Conservation (phyloP, 2,113 vertebrate species). For the Columba janthina region DNA sequence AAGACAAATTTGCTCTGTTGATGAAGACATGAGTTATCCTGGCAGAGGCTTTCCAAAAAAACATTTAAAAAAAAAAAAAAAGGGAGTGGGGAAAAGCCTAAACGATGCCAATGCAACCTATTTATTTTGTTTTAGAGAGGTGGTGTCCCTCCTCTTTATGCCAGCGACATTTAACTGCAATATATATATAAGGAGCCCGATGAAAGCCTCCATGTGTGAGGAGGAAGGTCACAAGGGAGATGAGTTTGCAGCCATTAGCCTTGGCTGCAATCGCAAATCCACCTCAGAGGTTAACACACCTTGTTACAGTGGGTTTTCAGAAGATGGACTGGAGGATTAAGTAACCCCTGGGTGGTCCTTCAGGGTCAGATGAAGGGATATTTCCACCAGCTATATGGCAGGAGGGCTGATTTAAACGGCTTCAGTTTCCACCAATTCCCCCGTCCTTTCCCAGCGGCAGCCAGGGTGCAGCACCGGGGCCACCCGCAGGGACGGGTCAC, state of each 20-base stretch:
- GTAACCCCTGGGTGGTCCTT: conserved; percentile 38
- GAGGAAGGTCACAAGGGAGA: conserved; percentile 26
- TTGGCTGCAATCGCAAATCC: not conserved
- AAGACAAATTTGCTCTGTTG: conserved; percentile 64
- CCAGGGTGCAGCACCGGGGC: not conserved
- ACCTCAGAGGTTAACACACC: conserved; percentile 25
- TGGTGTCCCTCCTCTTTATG: conserved; percentile 11
- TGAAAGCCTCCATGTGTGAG: conserved; percentile 33
- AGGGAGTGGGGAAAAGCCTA: conserved; percentile 43
- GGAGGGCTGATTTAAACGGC: not conserved
- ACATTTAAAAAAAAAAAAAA: not conserved
- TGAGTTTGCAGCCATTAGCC: not conserved
- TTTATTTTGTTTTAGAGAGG: conserved; percentile 38
- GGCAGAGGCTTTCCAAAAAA: conserved; percentile 55
- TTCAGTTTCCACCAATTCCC: not conserved
- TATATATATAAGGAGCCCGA: not conserved
- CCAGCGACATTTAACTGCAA: conserved; percentile 25
- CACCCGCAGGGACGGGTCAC: not conserved
- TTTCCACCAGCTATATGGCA: not conserved
- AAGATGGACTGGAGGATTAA: not conserved
- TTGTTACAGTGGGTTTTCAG: not conserved
- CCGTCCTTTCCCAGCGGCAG: not conserved
- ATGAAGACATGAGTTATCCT: conserved; percentile 57
- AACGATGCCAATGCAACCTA: not conserved
- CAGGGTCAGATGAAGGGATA: not conserved